Conservation (phyloP, 2,113 vertebrate genomes). For the Lepus americanus region DNA sequence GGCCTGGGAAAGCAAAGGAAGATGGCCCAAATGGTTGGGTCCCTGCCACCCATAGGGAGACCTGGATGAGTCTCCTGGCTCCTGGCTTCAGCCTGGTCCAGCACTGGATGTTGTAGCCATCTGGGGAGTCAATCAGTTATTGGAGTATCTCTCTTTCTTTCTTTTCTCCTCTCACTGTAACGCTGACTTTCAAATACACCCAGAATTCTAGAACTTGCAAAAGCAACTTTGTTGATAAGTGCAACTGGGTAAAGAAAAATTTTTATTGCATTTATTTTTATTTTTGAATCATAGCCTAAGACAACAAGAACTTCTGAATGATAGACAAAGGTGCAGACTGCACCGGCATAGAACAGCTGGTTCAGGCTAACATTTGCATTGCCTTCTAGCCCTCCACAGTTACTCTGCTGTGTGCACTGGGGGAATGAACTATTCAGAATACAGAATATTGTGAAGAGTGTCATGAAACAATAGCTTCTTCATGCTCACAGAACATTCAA, state of each 20-base stretch:
- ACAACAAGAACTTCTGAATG: neutral
- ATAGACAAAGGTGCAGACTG: neutral
- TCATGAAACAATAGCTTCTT: neutral
- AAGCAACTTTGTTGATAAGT: slow-evolving; percentile 13
- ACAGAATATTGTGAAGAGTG: neutral
- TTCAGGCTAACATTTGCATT: neutral
- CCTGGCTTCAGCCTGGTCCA: no score
- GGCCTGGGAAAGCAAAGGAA: no score
- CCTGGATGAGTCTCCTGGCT: no score
- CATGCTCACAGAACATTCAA: neutral
- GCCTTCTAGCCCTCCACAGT: neutral
- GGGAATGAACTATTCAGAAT: neutral
- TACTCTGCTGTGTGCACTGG: neutral
- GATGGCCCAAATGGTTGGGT: no score
- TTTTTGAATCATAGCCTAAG: slow-evolving; percentile 10
- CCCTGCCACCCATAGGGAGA: no score
- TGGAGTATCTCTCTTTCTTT: no score
- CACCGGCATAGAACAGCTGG: neutral
- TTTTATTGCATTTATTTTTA: slow-evolving; percentile 1
- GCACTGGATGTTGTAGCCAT: no score
- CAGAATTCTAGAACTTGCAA: slow-evolving; percentile 22
- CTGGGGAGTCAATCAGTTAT: no score
- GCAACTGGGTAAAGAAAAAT: neutral
- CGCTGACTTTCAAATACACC: no score
- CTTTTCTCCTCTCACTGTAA: no score